Conservation (phyloP, 1,140 invertebrate species). For the Drosophila ironensis region DNA sequence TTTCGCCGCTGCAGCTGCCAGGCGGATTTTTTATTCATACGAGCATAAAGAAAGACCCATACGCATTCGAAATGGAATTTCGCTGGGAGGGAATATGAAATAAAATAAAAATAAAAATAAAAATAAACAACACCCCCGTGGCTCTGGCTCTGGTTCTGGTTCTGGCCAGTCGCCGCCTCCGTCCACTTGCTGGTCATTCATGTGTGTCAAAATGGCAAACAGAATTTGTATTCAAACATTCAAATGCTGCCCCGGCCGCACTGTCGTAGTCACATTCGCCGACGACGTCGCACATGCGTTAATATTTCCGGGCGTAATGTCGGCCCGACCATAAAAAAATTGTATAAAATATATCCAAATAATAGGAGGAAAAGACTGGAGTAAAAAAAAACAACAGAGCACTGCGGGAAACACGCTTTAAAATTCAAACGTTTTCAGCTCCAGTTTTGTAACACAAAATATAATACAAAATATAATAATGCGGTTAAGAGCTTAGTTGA, state of each 20-base stretch:
- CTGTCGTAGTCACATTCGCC: neutral
- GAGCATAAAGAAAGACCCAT: constrained; percentile 23
- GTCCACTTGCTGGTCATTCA: constrained; percentile 69
- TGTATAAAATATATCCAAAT: constrained; percentile 42
- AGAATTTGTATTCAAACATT: constrained; percentile 79
- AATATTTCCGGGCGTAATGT: constrained; percentile 74
- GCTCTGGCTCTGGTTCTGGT: too few species aligned
- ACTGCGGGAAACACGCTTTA: constrained; percentile 4
- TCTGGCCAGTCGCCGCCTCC: constrained; percentile 1
- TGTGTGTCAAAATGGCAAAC: constrained; percentile 80
- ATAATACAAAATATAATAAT: too few species aligned
- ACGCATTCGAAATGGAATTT: neutral
- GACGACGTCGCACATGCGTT: constrained; percentile 67
- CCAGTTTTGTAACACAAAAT: too few species aligned
- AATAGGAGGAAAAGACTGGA: constrained; percentile 30
- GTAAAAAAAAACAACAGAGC: neutral
- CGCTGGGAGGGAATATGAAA: too few species aligned
- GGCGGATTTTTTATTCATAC: constrained; percentile 56
- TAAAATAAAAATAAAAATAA: constrained; percentile 17
- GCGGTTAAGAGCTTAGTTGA: too few species aligned
- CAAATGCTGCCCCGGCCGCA: constrained; percentile 42
- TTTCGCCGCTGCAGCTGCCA: constrained; percentile 11
- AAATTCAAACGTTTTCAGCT: neutral
- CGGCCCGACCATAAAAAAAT: constrained; percentile 60
- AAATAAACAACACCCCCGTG: constrained; percentile 12